Conservation (phyloP, 2,888 invertebrate species). For the Ophion ellenae region DNA sequence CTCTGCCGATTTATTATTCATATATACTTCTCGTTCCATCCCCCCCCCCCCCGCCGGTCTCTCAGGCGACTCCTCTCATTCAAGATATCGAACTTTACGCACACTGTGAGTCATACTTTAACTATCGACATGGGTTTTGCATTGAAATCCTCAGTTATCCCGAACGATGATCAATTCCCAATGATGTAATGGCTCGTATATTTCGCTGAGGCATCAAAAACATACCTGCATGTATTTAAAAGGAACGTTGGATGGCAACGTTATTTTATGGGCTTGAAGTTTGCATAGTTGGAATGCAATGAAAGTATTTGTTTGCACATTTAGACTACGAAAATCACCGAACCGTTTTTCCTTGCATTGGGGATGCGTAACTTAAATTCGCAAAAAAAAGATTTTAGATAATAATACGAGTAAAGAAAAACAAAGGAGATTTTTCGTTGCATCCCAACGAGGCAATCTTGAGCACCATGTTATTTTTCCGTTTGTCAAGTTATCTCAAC, state of each 20-base stretch:
- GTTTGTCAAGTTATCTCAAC: not conserved
- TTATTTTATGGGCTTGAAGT: too few relatives aligned
- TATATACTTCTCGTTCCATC: constrained; percentile 9
- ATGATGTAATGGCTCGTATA: constrained; percentile 1
- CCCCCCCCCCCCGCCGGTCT: not conserved
- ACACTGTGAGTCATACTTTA: not conserved
- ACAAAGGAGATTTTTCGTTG: too few relatives aligned
- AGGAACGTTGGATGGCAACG: too few relatives aligned
- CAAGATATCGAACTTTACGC: not conserved
- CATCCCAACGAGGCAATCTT: too few relatives aligned
- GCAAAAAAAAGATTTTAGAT: too few relatives aligned
- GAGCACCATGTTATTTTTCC: too few relatives aligned
- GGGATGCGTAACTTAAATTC: too few relatives aligned
- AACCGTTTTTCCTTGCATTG: too few relatives aligned
- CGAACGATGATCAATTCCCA: constrained; percentile 1
- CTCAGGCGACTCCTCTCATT: not conserved
- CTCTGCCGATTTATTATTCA: constrained; percentile 39
- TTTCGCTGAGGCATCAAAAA: not conserved
- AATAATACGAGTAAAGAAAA: too few relatives aligned
- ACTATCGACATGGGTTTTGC: not conserved
- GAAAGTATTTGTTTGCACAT: too few relatives aligned
- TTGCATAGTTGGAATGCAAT: too few relatives aligned
- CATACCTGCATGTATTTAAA: not conserved
- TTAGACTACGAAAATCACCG: too few relatives aligned
- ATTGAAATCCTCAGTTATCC: not conserved